Conservation (phyloP, 1,140 invertebrate genomes). For the Sminthurinus signatus region DNA sequence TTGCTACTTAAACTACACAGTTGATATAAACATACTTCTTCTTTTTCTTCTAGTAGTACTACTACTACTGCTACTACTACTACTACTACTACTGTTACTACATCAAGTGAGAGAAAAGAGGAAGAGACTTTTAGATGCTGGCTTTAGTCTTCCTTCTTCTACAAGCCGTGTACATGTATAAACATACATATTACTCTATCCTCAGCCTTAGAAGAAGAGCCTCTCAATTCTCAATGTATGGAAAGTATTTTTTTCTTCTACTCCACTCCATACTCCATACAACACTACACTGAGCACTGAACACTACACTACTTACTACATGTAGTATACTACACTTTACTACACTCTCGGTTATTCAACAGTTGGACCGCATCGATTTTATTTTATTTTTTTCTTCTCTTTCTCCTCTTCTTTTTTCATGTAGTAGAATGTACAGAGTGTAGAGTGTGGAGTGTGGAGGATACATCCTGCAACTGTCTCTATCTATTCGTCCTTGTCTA, state of each 20-base stretch:
- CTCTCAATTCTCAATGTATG: slow-evolving; percentile 8
- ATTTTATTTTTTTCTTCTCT: slow-evolving; percentile 11
- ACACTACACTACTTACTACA: too few species aligned
- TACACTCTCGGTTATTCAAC: slow-evolving; percentile 26
- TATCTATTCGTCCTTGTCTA: slow-evolving; percentile 6
- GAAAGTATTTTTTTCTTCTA: slow-evolving; percentile 10
- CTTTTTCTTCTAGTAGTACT: not conserved
- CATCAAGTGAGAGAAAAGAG: not conserved
- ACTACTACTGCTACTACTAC: slow-evolving; percentile 1
- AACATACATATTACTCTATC: too few species aligned
- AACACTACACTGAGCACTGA: too few species aligned
- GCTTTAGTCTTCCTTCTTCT: too few species aligned
- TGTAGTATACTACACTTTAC: too few species aligned
- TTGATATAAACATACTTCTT: not conserved
- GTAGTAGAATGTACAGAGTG: too few species aligned
- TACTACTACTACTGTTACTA: slow-evolving; percentile 1
- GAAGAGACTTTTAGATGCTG: not conserved
- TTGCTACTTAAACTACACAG: not conserved
- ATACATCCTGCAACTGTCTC: too few species aligned
- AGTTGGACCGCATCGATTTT: slow-evolving; percentile 35
- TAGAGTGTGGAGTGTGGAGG: too few species aligned
- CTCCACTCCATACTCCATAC: too few species aligned
- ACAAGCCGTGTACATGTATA: too few species aligned
- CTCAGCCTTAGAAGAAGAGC: too few species aligned
- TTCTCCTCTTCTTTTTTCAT: not conserved